Evolutionary conservation across 2,797 vertebrate species (phyloP).

Genomic region (Cottoperca gobio): DNA sequence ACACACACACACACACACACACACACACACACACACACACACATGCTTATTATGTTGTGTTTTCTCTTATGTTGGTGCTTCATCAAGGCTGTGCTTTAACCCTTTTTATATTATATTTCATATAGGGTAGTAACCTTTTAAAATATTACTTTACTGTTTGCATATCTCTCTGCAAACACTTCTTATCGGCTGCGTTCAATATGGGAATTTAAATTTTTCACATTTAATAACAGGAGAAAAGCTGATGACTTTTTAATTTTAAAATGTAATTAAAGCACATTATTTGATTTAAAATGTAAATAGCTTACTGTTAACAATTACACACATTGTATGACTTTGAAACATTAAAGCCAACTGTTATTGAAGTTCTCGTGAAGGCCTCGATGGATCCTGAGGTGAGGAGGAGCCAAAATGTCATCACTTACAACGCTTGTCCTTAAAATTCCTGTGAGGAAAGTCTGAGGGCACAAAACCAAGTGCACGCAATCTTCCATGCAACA

Average conservation of each 20-base stretch:
- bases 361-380: no score
- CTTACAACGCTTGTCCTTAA: constrained; percentile 34
- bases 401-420: constrained; percentile 44
- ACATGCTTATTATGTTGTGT: not conserved
- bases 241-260: no score
- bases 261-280: no score
- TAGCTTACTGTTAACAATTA: no score
- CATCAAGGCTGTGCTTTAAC: no score
- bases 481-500: constrained; percentile 61
- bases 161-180: no score
- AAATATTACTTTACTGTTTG: no score
- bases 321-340: not conserved
- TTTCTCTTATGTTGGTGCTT: not conserved
- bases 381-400: constrained; percentile 11
- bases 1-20: constrained; percentile 31
- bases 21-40: not conserved
- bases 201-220: no score
- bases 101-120: not conserved
- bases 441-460: constrained; percentile 39
- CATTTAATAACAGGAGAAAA: no score
- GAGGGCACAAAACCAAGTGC: not conserved
- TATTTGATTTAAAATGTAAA: no score
- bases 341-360: not conserved
- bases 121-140: no score
- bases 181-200: no score